phyloP scores from a whole-genome alignment of 2,888 invertebrate species.

The Tyria jacobaeae region DNA sequence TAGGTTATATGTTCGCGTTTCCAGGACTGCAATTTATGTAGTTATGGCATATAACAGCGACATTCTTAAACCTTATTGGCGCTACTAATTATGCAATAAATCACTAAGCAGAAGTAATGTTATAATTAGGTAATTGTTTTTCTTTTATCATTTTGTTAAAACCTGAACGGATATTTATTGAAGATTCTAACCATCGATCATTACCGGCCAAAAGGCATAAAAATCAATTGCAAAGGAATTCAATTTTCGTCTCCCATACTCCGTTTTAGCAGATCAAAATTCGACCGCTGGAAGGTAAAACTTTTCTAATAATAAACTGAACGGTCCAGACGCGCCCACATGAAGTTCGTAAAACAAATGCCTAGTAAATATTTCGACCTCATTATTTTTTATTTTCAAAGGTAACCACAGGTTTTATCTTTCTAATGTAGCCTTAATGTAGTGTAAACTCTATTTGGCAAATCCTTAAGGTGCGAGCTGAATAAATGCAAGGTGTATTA shows the following conservation, averaged over 20 bases:
- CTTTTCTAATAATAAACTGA: conserved; percentile 63
- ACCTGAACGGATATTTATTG: conserved; percentile 48
- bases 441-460: conserved; percentile 49
- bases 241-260: conserved; percentile 68
- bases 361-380: conserved; percentile 63
- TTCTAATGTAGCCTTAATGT: conserved; percentile 41
- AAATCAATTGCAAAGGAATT: conserved; percentile 70
- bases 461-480: conserved; percentile 16
- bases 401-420: conserved; percentile 36
- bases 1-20: too few relatives aligned
- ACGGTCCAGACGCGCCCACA: conserved; percentile 41
- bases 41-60: background rate
- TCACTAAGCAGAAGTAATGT: too few relatives aligned
- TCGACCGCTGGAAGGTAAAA: conserved; percentile 61
- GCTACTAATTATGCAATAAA: too few relatives aligned
- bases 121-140: too few relatives aligned
- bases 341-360: conserved; percentile 52
- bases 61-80: background rate
- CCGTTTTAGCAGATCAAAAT: conserved; percentile 55
- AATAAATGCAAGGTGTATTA: conserved; percentile 17
- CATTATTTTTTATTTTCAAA: conserved; percentile 52
- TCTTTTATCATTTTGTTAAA: too few relatives aligned
- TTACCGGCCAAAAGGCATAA: conserved; percentile 51
- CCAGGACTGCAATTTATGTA: background rate
- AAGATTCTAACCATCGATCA: conserved; percentile 47